A percentile compares a stretch with the other conserved stretches of the same genome.
phyloP scores from a whole-genome alignment of 2,888 invertebrate species.

The Portevinia maculata region DNA sequence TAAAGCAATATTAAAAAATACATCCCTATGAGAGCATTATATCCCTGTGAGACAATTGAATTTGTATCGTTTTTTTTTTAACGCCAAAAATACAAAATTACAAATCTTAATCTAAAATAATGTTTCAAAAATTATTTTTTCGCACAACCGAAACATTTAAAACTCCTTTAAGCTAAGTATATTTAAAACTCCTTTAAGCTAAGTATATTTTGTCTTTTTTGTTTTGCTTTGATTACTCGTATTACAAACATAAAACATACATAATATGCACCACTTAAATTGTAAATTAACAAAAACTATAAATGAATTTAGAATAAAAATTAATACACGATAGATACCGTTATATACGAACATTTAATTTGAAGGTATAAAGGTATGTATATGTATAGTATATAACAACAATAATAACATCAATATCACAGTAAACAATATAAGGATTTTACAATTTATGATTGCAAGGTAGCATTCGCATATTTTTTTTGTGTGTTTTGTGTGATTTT shows the following conservation, averaged over 20 bases:
- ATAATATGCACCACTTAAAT: slow-evolving; percentile 23
- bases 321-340: slow-evolving; percentile 21
- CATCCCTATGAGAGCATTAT: not conserved
- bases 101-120: slow-evolving; percentile 3
- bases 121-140: slow-evolving; percentile 2
- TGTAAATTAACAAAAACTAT: slow-evolving; percentile 21
- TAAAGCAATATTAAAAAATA: not conserved
- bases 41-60: not conserved
- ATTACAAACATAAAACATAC: slow-evolving; percentile 20
- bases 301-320: slow-evolving; percentile 21
- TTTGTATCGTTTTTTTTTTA: not conserved
- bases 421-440: slow-evolving; percentile 72
- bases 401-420: slow-evolving; percentile 73
- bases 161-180: slow-evolving; percentile 29
- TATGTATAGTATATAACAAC: slow-evolving; percentile 59
- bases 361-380: slow-evolving; percentile 49
- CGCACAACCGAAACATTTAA: slow-evolving; percentile 45
- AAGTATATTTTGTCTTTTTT: slow-evolving; percentile 19
- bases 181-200: slow-evolving; percentile 34
- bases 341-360: slow-evolving; percentile 47
- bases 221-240: not conserved
- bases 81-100: not conserved
- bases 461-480: slow-evolving; percentile 51
- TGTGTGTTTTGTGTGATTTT: slow-evolving; percentile 35
- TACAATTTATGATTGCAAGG: slow-evolving; percentile 67